phyloP scores from a whole-genome alignment of 2,888 invertebrate species.

The Metallyticus violacea region DNA sequence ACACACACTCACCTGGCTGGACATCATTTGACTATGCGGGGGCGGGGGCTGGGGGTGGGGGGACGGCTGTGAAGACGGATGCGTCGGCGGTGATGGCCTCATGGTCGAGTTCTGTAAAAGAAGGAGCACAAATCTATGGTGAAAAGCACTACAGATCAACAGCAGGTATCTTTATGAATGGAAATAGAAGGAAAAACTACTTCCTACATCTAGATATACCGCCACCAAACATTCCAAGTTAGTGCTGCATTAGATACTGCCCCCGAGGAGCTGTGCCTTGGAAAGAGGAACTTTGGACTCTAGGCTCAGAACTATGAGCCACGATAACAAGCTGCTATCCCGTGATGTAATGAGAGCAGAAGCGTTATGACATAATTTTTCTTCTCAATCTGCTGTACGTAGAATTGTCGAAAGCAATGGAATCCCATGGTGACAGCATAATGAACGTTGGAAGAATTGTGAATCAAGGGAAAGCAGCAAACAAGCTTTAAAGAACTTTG shows the following conservation, averaged over 20 bases:
- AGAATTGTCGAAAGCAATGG: background rate
- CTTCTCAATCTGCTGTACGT: background rate
- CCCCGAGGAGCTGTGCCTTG: background rate
- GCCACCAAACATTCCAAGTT: background rate
- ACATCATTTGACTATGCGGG: conserved; percentile 80
- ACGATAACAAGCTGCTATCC: too few relatives aligned
- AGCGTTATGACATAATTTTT: background rate
- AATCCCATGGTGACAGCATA: background rate
- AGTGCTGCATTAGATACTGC: background rate
- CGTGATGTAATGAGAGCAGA: too few relatives aligned
- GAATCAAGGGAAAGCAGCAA: too few relatives aligned
- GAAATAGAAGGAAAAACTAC: background rate
- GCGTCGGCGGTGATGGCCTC: conserved; percentile 53
- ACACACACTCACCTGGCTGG: conserved; percentile 60
- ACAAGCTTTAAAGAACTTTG: background rate
- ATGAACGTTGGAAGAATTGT: too few relatives aligned
- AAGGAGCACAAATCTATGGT: background rate
- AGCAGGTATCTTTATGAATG: background rate
- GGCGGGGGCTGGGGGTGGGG: conserved; percentile 75
- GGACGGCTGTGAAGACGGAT: conserved; percentile 86
- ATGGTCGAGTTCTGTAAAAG: conserved; percentile 48
- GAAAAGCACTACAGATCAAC: background rate
- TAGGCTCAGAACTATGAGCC: background rate
- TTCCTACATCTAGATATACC: background rate
- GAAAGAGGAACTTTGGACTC: background rate